Conservation (phyloP, 2,888 invertebrate species). For the Heterodera filipjevi region DNA sequence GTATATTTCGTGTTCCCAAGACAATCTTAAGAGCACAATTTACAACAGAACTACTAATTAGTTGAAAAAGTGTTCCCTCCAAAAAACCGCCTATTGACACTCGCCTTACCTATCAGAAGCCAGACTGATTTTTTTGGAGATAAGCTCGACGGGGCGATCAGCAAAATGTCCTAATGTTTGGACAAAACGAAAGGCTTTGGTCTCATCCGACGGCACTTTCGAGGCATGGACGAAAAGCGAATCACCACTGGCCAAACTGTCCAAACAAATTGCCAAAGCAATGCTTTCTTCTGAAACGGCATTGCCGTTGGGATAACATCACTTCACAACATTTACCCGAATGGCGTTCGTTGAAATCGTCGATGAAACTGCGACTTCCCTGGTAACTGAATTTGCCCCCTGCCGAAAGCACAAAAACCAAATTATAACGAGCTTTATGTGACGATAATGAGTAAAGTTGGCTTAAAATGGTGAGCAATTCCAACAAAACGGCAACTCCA, state of each 20-base stretch:
- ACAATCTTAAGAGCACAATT: conserved; percentile 18
- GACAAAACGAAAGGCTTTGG: conserved; percentile 71
- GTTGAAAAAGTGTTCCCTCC: too few species aligned
- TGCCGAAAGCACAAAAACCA: conserved; percentile 83
- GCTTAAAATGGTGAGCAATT: conserved; percentile 80
- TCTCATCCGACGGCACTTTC: conserved; percentile 84
- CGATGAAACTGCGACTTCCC: conserved; percentile 92
- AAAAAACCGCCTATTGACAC: too few species aligned
- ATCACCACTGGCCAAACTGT: conserved; percentile 48
- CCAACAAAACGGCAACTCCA: conserved; percentile 84
- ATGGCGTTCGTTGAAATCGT: conserved; percentile 79
- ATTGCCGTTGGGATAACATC: background rate
- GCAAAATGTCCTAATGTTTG: conserved; percentile 43
- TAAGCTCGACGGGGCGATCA: conserved; percentile 45
- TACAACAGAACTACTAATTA: conserved; percentile 68
- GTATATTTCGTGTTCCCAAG: conserved; percentile 95
- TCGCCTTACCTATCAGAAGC: conserved; percentile 77
- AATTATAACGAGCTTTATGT: conserved; percentile 55
- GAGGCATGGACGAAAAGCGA: conserved; percentile 88
- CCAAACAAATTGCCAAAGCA: conserved; percentile 57
- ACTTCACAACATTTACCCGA: conserved; percentile 29
- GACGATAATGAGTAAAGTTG: conserved; percentile 55
- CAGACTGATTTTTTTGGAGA: conserved; percentile 93
- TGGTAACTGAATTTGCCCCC: conserved; percentile 91
- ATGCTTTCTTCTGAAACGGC: conserved; percentile 47